Conservation (phyloP, 2,113 vertebrate genomes). For the Petaurus breviceps region DNA sequence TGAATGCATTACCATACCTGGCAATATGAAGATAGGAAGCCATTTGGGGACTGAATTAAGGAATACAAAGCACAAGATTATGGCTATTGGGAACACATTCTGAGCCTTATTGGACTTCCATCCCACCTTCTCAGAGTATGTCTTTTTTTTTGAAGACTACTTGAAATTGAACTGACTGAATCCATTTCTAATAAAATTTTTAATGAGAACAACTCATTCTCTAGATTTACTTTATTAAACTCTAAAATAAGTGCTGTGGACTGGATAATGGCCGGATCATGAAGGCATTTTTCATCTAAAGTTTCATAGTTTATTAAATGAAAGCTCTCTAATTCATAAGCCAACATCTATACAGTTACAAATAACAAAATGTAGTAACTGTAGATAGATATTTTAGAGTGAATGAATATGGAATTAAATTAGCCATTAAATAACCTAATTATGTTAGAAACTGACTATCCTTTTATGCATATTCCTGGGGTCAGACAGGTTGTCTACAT, state of each 20-base stretch:
- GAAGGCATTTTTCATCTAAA: constrained; percentile 14
- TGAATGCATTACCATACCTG: constrained; percentile 7
- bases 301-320: constrained; percentile 9
- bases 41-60: constrained; percentile 1
- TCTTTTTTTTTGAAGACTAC: background rate
- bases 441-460: background rate
- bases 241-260: constrained; percentile 3
- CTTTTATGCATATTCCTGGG: background rate
- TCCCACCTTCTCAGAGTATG: background rate
- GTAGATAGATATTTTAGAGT: background rate
- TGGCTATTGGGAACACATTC: background rate
- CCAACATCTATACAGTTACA: background rate
- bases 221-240: constrained; percentile 30
- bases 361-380: constrained; percentile 16
- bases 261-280: background rate
- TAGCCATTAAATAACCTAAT: background rate
- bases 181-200: constrained; percentile 25
- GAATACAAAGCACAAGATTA: background rate
- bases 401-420: background rate
- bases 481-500: background rate
- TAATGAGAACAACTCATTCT: background rate
- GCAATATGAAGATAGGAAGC: background rate
- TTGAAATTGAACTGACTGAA: constrained; percentile 32
- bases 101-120: background rate
- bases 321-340: constrained; percentile 1